Evolutionary conservation across 2,888 invertebrate genomes (phyloP), one percentile per base, ranked within the genome.

Genomic region (Drosophila gaucha): DNA sequence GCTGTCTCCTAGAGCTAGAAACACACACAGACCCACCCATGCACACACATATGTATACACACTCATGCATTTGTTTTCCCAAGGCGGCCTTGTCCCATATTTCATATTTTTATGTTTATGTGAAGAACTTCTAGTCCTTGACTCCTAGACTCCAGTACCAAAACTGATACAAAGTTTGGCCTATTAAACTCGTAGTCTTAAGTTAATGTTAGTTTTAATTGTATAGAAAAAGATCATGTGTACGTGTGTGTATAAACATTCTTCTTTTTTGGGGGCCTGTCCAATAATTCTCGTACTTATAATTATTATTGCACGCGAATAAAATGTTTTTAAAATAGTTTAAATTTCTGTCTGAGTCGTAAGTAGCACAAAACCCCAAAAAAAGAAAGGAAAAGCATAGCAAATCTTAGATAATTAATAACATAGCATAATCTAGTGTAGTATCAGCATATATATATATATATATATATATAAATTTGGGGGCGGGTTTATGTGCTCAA

Each of bases 341-440:
- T 86, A 74, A 67, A 84, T 67, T 72, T 75, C 66, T 67, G 82
- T 63, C 41, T 41, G 67, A 85, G 72, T 82, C 79, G 67, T 73
- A 82, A 80, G 82, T 78, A 82, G 88, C 87, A 82, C 87, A 85
- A 85, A 54, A 55, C n/a, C n/a, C n/a, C 62, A 80, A 55, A 67
- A 24, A 57, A 60, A 71, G 59, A 80, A 55, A 67, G 24, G 55
- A 60, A 71, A 59, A 66, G 60, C 57, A 63, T 84, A 80, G 86
- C 68, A 80, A 84, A 86, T 71, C 67, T 80, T 82, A 80, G 87
- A 56, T 78, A 84, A 69, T 62, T 67, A 67, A 72, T 31, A 52
- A 62, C 24, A 60, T 79, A 74, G 80, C 54, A 36, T 84, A 86
- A 63, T 57, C 49, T 82, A 87, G 75, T 66, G 67, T 82, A 82